These are phyloP conservation scores for Paramuricea clavata DNA, from an alignment of 92 coral and sea anemone genomes.

Conservation along the genomic window DNA sequence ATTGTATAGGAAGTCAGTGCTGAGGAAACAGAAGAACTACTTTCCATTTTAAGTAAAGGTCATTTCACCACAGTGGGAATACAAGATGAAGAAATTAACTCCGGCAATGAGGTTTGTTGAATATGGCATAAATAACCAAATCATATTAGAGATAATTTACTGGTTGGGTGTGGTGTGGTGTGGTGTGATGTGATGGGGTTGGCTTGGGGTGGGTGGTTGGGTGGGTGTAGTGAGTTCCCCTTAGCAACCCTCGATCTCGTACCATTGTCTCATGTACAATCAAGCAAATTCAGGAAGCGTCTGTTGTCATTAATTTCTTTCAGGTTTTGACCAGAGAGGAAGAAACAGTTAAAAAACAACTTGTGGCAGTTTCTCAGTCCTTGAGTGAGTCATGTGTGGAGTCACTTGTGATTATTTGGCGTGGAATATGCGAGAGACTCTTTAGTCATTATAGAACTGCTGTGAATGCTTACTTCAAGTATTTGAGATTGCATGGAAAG, in stretches of 20 bases:
- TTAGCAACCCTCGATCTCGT: no score
- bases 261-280: no score
- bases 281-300: no score
- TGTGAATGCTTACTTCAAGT: slow-evolving; percentile 97
- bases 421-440: slow-evolving; percentile 87
- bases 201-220: no score
- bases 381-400: slow-evolving; percentile 79
- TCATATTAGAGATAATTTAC: not conserved
- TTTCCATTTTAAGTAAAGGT: slow-evolving; percentile 90
- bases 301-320: not conserved
- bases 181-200: no score
- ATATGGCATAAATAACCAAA: no score
- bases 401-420: slow-evolving; percentile 89
- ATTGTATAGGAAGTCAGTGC: slow-evolving; percentile 67
- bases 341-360: slow-evolving; percentile 80
- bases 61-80: slow-evolving; percentile 84
- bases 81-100: slow-evolving; percentile 96
- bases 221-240: no score
- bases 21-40: slow-evolving; percentile 83
- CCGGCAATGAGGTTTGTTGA: slow-evolving; percentile 87
- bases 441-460: slow-evolving; percentile 97
- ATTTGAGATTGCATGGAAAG: slow-evolving; percentile 84
- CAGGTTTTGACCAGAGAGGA: slow-evolving; percentile 45
- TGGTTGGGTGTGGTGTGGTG: no score
- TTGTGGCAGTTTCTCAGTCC: slow-evolving; percentile 78